Evolutionary conservation across 2,113 vertebrate species (phyloP).

Genomic region (Serilophus lunatus): DNA sequence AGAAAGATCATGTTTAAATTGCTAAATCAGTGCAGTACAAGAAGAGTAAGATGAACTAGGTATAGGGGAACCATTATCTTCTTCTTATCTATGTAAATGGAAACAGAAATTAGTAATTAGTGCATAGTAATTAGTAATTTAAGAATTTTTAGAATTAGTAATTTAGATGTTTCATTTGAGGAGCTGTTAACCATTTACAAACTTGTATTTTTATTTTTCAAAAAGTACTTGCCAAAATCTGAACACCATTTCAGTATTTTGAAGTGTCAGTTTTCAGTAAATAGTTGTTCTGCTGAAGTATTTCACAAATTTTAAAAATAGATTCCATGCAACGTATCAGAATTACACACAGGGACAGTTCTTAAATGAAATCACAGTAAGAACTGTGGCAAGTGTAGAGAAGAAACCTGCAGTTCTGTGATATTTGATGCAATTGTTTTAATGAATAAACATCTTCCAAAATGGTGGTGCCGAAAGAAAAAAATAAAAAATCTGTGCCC

Average conservation of each 20-base stretch:
- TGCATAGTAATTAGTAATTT: neutral
- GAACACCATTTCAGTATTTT: neutral
- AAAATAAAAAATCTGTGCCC: neutral
- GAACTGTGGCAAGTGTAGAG: neutral
- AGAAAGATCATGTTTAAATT: neutral
- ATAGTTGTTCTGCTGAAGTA: neutral
- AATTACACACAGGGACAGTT: neutral
- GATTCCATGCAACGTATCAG: neutral
- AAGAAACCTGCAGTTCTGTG: neutral
- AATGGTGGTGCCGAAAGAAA: neutral
- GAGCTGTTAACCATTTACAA: conserved; percentile 4
- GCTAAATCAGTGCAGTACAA: neutral
- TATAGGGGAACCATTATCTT: neutral
- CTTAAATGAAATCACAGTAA: neutral
- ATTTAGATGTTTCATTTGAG: neutral
- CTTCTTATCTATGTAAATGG: neutral
- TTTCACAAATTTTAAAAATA: conserved; percentile 14
- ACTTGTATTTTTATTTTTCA: neutral
- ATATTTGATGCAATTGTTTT: neutral
- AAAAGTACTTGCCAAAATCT: neutral
- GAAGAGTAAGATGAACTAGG: neutral
- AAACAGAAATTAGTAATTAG: neutral
- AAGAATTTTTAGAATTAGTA: neutral
- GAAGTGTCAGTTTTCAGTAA: conserved; percentile 25
- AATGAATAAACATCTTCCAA: conserved; percentile 2